phyloP scores from a whole-genome alignment of 2,888 invertebrate genomes.

The Drosophila bunnanda region DNA sequence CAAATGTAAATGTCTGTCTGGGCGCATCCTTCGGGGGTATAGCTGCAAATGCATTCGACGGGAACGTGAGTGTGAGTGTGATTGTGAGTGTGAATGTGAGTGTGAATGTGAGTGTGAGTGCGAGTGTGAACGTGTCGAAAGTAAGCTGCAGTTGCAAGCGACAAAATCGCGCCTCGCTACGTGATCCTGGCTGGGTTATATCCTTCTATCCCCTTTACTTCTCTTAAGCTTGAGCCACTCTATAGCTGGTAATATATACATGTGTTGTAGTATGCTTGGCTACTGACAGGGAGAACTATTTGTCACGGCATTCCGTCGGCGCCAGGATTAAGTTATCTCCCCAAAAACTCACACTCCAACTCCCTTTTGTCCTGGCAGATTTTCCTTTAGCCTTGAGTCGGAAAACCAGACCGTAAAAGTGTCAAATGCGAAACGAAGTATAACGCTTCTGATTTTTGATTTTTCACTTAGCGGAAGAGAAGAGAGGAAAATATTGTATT shows the following conservation, averaged over 20 bases:
- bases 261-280: constrained; percentile 51
- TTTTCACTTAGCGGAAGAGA: background rate
- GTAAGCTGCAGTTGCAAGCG: constrained; percentile 67
- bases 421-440: constrained; percentile 27
- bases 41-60: constrained; percentile 67
- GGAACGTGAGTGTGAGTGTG: constrained; percentile 51
- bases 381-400: constrained; percentile 43
- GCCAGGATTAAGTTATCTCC: constrained; percentile 69
- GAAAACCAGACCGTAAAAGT: constrained; percentile 25
- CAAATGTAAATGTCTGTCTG: constrained; percentile 62
- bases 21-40: constrained; percentile 28
- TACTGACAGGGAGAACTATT: constrained; percentile 71
- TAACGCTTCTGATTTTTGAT: constrained; percentile 5
- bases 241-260: constrained; percentile 41
- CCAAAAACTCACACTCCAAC: constrained; percentile 3
- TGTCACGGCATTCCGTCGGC: constrained; percentile 78
- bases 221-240: constrained; percentile 8
- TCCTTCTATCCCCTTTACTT: background rate
- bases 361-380: constrained; percentile 48
- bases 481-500: too few species aligned
- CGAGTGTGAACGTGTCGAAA: constrained; percentile 69
- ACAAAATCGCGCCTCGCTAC: constrained; percentile 68
- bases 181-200: constrained; percentile 39
- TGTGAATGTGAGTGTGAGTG: constrained; percentile 32
- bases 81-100: constrained; percentile 44